A percentile compares a stretch with the other conserved stretches of the same genome.
These are phyloP conservation scores for Vulpes lagopus DNA, from an alignment of 2,113 vertebrate genomes.

Conservation along the genomic window DNA sequence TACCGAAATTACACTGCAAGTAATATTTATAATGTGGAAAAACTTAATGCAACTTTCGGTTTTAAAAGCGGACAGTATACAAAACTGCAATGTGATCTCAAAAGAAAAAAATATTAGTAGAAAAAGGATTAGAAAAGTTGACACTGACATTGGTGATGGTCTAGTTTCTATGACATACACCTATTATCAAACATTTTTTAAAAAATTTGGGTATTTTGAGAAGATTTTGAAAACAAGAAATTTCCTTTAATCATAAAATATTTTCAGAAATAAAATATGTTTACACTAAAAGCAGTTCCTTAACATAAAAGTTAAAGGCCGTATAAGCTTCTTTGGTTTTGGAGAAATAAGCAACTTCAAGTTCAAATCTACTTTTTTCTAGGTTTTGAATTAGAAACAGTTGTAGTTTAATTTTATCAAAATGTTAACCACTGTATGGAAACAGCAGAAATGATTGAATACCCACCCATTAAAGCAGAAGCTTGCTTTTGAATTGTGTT, in stretches of 20 bases:
- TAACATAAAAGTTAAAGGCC: not conserved
- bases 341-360: not conserved
- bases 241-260: not conserved
- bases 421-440: not conserved
- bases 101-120: not conserved
- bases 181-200: not conserved
- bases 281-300: not conserved
- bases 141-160: not conserved
- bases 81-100: not conserved
- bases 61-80: not conserved
- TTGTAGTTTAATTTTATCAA: not conserved
- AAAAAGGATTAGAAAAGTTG: not conserved
- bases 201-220: not conserved
- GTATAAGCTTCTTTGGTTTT: not conserved
- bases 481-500: not conserved
- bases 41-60: not conserved
- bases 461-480: not conserved
- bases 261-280: not conserved
- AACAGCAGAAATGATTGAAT: not conserved
- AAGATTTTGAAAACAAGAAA: not conserved
- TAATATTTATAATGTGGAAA: not conserved
- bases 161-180: not conserved
- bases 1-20: not conserved
- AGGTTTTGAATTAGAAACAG: not conserved
- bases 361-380: not conserved